phyloP scores from a whole-genome alignment of 2,797 vertebrate species.

The Crotalus adamanteus region DNA sequence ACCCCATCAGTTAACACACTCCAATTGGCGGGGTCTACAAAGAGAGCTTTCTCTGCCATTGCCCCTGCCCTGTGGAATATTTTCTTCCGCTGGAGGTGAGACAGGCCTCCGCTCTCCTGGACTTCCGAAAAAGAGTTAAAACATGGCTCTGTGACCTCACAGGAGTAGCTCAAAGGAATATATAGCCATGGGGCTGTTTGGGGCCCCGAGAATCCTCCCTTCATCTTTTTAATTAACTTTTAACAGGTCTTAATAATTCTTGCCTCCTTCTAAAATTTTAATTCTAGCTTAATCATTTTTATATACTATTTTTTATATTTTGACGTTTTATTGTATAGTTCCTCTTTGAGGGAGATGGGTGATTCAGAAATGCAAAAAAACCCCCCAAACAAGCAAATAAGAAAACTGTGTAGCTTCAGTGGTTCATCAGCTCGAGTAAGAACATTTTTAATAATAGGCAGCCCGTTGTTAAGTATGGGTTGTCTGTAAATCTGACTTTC shows the following conservation, averaged over 20 bases:
- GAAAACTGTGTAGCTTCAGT: not conserved
- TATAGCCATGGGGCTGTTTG: rapidly evolving
- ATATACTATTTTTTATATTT: not conserved
- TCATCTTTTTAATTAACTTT: not conserved
- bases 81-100: not conserved
- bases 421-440: not conserved
- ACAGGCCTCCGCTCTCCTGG: not conserved
- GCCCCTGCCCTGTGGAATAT: not conserved
- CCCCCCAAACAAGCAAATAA: not conserved
- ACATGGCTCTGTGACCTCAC: not conserved
- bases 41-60: not conserved
- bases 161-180: not conserved
- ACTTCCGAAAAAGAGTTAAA: not conserved
- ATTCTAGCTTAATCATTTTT: not conserved
- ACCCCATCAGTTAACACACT: not conserved
- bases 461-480: not conserved
- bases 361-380: not conserved
- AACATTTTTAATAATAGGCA: not conserved
- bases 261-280: not conserved
- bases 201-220: not conserved
- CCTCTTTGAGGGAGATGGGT: not conserved
- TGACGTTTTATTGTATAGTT: not conserved
- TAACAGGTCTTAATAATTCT: not conserved
- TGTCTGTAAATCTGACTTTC: not conserved
- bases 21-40: not conserved